Conservation (phyloP, 2,797 vertebrate genomes). For the Urophycis tenuis region DNA sequence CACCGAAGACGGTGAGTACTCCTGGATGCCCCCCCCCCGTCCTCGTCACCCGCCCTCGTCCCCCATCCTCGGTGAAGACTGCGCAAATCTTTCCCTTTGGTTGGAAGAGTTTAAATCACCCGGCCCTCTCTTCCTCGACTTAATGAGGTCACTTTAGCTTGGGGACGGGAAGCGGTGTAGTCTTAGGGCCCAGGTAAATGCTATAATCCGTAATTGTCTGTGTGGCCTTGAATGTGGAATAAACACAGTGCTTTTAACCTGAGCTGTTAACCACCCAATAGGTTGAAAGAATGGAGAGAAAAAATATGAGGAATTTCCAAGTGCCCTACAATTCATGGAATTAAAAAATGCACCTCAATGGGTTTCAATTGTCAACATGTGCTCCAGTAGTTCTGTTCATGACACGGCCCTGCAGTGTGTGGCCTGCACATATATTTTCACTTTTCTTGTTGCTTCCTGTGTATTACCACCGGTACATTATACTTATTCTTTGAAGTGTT, state of each 20-base stretch:
- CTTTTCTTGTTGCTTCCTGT: neutral
- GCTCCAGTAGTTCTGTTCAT: neutral
- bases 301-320: neutral
- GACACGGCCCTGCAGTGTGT: neutral
- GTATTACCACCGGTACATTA: neutral
- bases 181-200: neutral
- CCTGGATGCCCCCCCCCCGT: neutral
- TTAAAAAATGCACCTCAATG: neutral
- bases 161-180: neutral
- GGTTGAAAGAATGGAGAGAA: neutral
- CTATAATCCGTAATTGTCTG: neutral
- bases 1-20: slow-evolving; percentile 67
- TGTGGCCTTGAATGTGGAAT: neutral
- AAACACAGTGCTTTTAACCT: neutral
- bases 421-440: neutral
- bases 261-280: neutral
- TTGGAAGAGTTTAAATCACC: neutral
- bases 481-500: neutral
- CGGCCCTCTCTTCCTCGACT: neutral
- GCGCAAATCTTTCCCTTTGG: neutral
- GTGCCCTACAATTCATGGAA: neutral
- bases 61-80: neutral
- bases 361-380: neutral
- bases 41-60: no score
- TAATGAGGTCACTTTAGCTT: neutral